phyloP scores from a whole-genome alignment of 2,888 invertebrate genomes.

The Eupithecia abbreviata region DNA sequence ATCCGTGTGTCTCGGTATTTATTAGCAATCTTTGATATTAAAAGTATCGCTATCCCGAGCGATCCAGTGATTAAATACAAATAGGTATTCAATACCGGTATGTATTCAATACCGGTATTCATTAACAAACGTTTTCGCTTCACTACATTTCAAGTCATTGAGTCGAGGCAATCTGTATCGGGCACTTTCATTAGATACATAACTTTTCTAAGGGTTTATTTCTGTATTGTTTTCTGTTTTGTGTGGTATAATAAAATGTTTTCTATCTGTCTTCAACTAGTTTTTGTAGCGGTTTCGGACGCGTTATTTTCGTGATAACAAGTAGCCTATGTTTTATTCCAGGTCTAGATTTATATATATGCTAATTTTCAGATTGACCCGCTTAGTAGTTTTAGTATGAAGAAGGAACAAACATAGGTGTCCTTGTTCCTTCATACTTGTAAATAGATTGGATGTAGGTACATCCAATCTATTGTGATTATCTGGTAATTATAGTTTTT shows the following conservation, averaged over 20 bases:
- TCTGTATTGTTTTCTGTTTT: too few species aligned
- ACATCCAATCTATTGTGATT: background rate
- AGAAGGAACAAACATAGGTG: background rate
- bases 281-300: background rate
- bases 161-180: slow-evolving; percentile 30
- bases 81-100: background rate
- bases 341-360: background rate
- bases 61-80: slow-evolving; percentile 42
- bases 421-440: too few species aligned
- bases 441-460: background rate
- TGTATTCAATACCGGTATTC: slow-evolving; percentile 27
- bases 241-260: background rate
- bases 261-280: background rate
- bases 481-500: too few species aligned
- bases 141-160: slow-evolving; percentile 37
- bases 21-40: slow-evolving; percentile 63
- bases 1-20: slow-evolving; percentile 46
- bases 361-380: too few species aligned
- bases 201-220: too few species aligned
- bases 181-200: background rate
- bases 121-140: slow-evolving; percentile 41
- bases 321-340: background rate
- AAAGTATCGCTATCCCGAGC: slow-evolving; percentile 48
- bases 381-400: too few species aligned
- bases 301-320: background rate